A percentile compares a stretch with the other conserved stretches of the same genome.
Conservation (phyloP, 2,888 invertebrate species). For the Crematogaster levior region DNA sequence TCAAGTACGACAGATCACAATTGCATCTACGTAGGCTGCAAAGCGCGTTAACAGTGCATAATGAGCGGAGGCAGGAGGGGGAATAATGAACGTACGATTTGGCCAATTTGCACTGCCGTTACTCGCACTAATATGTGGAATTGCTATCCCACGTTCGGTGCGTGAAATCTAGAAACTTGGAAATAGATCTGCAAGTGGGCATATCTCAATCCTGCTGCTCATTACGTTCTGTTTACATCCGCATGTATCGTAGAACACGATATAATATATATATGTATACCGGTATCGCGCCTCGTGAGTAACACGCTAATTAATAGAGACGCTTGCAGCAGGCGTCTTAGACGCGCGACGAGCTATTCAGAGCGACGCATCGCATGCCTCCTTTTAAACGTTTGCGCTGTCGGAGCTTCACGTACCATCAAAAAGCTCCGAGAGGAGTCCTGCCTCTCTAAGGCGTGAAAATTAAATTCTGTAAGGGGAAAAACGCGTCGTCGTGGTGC, state of each 20-base stretch:
- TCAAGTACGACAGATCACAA: constrained; percentile 31
- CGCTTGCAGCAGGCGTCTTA: not conserved
- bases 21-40: constrained; percentile 33
- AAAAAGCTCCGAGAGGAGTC: not conserved
- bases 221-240: constrained; percentile 14
- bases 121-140: not conserved
- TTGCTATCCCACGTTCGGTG: not conserved
- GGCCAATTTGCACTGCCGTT: constrained; percentile 32
- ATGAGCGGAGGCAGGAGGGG: not conserved
- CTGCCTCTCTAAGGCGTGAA: not conserved
- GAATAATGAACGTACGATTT: constrained; percentile 30
- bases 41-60: constrained; percentile 29
- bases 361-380: not conserved
- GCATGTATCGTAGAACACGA: not conserved
- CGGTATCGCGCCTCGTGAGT: not conserved
- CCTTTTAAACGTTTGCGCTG: not conserved
- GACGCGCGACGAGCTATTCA: not conserved
- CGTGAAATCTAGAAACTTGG: not conserved
- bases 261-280: constrained; percentile 3
- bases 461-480: not conserved
- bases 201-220: constrained; percentile 18
- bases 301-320: constrained; percentile 19
- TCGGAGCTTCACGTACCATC: not conserved
- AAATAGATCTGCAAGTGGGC: not conserved
- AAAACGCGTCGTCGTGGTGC: not conserved